These are phyloP conservation scores for Otus sunia DNA, from an alignment of 2,113 vertebrate genomes.

Conservation along the genomic window DNA sequence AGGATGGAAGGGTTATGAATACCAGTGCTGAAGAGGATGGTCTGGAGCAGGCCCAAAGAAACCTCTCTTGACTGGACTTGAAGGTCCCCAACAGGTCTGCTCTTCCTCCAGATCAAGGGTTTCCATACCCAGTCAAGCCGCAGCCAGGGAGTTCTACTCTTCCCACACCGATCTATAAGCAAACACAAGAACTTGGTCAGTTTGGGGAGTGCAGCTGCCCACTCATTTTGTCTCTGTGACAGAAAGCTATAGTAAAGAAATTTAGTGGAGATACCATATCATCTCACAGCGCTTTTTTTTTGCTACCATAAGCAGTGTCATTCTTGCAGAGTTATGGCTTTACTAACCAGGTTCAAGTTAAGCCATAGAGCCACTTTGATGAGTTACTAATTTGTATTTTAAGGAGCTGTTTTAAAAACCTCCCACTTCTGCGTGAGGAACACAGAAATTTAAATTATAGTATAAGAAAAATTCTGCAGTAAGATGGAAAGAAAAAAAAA, in stretches of 20 bases:
- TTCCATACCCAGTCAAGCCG: not conserved
- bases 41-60: not conserved
- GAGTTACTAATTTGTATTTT: not conserved
- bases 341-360: not conserved
- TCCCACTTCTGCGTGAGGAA: not conserved
- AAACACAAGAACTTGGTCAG: fast-evolving
- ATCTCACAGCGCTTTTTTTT: not conserved
- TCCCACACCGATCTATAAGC: not conserved
- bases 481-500: not conserved
- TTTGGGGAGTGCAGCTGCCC: not conserved
- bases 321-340: not conserved
- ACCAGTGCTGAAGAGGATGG: not conserved
- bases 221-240: not conserved
- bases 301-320: not conserved
- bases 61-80: not conserved
- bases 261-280: not conserved
- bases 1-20: not conserved
- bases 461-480: not conserved
- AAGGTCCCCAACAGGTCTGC: not conserved
- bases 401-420: not conserved
- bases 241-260: not conserved
- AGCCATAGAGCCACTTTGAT: not conserved
- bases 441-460: not conserved
- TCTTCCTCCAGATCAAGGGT: not conserved
- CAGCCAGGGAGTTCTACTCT: not conserved